A percentile compares a stretch with the other conserved stretches of the same genome.
Conservation (phyloP, 64 coral and sea anemone genomes). For the Exaiptasia diaphana region DNA sequence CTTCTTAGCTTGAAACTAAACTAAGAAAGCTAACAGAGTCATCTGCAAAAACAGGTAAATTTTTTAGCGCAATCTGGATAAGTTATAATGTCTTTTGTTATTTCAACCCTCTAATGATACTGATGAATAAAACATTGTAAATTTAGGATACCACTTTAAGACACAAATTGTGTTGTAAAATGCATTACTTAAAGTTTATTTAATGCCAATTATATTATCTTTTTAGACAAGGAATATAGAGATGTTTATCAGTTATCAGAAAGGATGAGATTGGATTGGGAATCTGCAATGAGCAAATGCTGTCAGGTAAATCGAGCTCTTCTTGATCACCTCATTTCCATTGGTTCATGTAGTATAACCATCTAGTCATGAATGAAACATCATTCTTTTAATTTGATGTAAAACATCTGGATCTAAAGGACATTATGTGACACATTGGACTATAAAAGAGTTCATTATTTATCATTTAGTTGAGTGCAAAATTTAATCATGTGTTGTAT, state of each 20-base stretch:
- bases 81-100: not conserved
- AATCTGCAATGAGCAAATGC: slow-evolving; percentile 77
- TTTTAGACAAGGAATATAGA: slow-evolving; percentile 76
- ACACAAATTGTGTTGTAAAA: no score
- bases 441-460: no score
- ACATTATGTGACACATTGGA: no score
- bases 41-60: not conserved
- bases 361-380: not conserved
- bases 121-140: no score
- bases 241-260: slow-evolving; percentile 82
- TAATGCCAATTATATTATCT: not conserved
- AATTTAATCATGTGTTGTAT: no score
- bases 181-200: not conserved
- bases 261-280: slow-evolving; percentile 64
- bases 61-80: not conserved
- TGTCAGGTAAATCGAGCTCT: slow-evolving; percentile 60
- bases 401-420: no score
- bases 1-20: not conserved
- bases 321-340: no score
- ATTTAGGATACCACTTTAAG: no score
- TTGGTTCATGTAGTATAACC: not conserved
- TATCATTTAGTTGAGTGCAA: no score
- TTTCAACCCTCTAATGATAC: no score
- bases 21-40: slow-evolving; percentile 3
- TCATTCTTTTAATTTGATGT: no score